A percentile compares a stretch with the other conserved stretches of the same genome.
Evolutionary conservation across 2,113 vertebrate genomes (phyloP).

Genomic region (Fulica atra): DNA sequence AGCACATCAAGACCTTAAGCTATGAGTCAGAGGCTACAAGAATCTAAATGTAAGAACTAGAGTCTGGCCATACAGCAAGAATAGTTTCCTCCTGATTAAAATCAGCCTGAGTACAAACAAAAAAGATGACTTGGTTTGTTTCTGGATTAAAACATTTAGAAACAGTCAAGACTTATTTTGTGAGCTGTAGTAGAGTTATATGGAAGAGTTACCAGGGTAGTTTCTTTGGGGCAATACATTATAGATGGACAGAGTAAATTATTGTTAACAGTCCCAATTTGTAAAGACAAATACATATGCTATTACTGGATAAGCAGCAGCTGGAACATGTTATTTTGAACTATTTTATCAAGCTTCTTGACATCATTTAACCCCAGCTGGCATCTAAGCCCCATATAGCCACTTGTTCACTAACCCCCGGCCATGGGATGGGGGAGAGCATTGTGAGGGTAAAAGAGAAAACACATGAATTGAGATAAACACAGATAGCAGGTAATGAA

Average conservation of each 20-base stretch:
- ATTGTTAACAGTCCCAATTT: neutral
- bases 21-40: neutral
- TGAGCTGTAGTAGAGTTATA: neutral
- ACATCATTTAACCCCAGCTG: too few relatives aligned
- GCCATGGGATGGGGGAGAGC: too few relatives aligned
- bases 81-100: neutral
- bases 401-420: too few relatives aligned
- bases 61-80: neutral
- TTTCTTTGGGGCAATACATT: neutral
- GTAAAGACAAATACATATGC: neutral
- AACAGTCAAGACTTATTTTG: neutral
- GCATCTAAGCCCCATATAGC: too few relatives aligned
- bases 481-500: too few relatives aligned
- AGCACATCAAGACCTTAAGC: neutral
- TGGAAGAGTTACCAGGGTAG: neutral
- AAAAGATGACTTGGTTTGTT: fast-evolving
- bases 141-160: neutral
- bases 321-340: neutral
- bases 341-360: constrained; percentile 8
- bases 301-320: neutral
- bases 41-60: neutral
- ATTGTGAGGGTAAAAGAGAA: too few relatives aligned
- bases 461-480: too few relatives aligned
- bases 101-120: neutral
- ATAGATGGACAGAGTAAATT: neutral